These are phyloP conservation scores for Sula dactylatra DNA, from an alignment of 2,113 vertebrate genomes.

Conservation along the genomic window DNA sequence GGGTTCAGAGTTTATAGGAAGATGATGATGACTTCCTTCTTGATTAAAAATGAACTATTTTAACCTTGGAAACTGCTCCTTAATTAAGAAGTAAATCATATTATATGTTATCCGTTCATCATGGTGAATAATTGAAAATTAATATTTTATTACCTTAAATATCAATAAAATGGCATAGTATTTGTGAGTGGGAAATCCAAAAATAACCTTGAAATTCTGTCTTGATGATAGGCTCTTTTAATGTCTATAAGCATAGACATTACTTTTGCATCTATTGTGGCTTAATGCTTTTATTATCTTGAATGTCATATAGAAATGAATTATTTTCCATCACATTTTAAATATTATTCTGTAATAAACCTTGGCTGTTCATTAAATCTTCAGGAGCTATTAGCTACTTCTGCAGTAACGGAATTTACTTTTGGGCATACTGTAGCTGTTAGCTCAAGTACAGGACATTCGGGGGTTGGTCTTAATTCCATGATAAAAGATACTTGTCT, in stretches of 20 bases:
- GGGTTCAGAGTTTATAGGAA: slow-evolving; percentile 5
- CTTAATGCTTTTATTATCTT: slow-evolving; percentile 36
- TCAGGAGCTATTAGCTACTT: background rate
- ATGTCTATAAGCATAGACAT: background rate
- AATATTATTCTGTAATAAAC: slow-evolving; percentile 41
- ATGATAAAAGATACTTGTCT: background rate
- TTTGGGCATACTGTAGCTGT: background rate
- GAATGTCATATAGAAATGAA: background rate
- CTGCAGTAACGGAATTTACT: background rate
- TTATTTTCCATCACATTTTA: background rate
- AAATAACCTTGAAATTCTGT: slow-evolving; percentile 20
- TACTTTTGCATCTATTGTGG: background rate
- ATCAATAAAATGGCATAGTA: background rate
- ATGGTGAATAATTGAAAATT: slow-evolving; percentile 58
- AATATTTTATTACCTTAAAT: slow-evolving; percentile 48
- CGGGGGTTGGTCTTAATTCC: background rate
- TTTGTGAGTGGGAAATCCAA: background rate
- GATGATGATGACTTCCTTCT: slow-evolving; percentile 28
- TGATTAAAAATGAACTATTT: slow-evolving; percentile 59
- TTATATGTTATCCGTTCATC: slow-evolving; percentile 26
- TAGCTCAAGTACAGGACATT: background rate
- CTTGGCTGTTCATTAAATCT: slow-evolving; percentile 5
- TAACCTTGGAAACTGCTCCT: slow-evolving; percentile 16
- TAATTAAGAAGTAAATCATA: slow-evolving; percentile 61
- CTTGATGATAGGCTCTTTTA: background rate